Percentiles rank a stretch among this genome's conserved stretches.
Evolutionary conservation across 2,113 vertebrate genomes (phyloP).

Genomic region (Malurus melanocephalus): DNA sequence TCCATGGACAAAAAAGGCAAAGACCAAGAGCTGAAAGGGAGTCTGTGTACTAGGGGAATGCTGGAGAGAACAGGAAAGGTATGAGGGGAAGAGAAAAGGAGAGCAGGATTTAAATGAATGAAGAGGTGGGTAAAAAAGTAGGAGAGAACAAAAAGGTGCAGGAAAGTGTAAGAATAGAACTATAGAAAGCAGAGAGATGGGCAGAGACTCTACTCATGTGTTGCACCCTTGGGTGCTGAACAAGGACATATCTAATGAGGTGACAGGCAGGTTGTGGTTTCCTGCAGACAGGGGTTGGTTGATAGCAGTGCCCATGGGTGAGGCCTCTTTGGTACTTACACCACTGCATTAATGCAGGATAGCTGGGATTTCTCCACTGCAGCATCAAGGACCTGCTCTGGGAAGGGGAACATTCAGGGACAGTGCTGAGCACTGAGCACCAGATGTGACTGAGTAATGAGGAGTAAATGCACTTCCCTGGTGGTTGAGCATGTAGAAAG

Average conservation of each 20-base stretch:
- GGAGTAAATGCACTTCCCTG: neutral
- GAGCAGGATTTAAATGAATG: neutral
- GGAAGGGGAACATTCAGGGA: neutral
- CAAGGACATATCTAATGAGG: neutral
- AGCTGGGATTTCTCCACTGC: neutral
- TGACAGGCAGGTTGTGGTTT: accelerated
- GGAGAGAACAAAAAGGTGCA: neutral
- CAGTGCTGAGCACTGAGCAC: neutral
- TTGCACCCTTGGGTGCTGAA: neutral
- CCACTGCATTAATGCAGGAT: neutral
- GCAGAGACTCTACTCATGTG: neutral
- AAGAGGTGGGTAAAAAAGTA: neutral
- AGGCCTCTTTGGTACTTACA: neutral
- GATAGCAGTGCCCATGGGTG: accelerated
- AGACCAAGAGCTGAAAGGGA: neutral
- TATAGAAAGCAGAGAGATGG: neutral
- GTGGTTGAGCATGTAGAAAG: accelerated
- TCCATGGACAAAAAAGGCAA: neutral
- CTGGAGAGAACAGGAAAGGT: neutral
- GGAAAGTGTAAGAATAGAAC: neutral
- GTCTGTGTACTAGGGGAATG: neutral
- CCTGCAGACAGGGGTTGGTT: neutral
- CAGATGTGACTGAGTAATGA: accelerated
- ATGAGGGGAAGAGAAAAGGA: neutral
- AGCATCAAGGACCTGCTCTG: neutral